A percentile compares a stretch with the other conserved stretches of the same genome.
Evolutionary conservation across 1,140 invertebrate genomes (phyloP).

Genomic region (Sarcophaga peregrina): DNA sequence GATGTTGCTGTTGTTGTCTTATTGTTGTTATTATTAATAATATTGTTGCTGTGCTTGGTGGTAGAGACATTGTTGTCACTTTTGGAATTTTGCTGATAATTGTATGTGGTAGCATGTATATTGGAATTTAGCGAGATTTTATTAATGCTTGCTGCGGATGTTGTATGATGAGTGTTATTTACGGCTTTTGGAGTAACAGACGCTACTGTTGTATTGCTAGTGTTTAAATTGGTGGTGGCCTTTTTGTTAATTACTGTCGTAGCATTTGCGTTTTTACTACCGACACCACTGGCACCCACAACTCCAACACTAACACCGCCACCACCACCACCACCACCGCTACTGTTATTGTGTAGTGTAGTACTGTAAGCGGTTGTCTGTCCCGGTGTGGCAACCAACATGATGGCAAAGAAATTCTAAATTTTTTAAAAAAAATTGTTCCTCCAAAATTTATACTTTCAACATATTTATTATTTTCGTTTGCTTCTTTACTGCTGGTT

Average conservation of each 20-base stretch:
- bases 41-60: conserved; percentile 8
- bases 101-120: neutral
- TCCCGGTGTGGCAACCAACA: conserved; percentile 47
- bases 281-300: neutral
- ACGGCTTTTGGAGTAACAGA: neutral
- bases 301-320: conserved; percentile 16
- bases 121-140: neutral
- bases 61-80: neutral
- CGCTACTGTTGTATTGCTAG: neutral
- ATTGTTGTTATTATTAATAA: neutral
- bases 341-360: conserved; percentile 33
- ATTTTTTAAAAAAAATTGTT: neutral
- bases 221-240: neutral
- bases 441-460: neutral
- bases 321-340: conserved; percentile 11
- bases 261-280: neutral
- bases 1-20: conserved; percentile 16
- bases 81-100: conserved; percentile 50
- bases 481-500: neutral
- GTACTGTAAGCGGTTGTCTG: conserved; percentile 47
- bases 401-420: conserved; percentile 45
- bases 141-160: neutral
- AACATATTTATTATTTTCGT: neutral
- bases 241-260: neutral
- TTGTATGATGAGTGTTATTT: neutral